These are phyloP conservation scores for Acronicta alni DNA, from an alignment of 2,888 invertebrate species.

Conservation along the genomic window DNA sequence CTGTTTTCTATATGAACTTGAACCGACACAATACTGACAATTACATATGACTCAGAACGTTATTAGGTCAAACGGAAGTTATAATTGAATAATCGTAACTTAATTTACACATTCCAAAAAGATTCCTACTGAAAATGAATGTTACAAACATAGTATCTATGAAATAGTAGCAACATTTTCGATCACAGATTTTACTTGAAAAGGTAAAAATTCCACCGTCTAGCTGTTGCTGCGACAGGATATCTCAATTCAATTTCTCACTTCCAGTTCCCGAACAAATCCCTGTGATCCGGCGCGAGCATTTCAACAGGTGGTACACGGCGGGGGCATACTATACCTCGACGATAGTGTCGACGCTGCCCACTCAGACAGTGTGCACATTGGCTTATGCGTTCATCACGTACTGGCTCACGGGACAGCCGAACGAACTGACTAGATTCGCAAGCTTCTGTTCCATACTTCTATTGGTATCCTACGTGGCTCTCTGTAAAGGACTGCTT, in stretches of 20 bases:
- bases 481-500: conserved; percentile 95
- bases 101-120: conserved; percentile 9
- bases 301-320: conserved; percentile 97
- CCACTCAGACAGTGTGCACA: conserved; percentile 94
- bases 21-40: conserved; percentile 16
- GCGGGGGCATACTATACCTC: conserved; percentile 95
- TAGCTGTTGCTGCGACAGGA: not conserved
- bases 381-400: conserved; percentile 93
- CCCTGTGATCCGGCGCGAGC: conserved; percentile 94
- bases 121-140: too few species aligned
- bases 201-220: not conserved
- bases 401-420: conserved; percentile 96
- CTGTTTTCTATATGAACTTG: conserved; percentile 20
- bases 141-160: too few species aligned
- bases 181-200: too few species aligned
- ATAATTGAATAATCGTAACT: conserved; percentile 24
- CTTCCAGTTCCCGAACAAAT: conserved; percentile 94
- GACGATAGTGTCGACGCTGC: conserved; percentile 94
- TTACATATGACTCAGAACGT: conserved; percentile 24
- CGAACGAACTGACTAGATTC: conserved; percentile 93
- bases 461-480: conserved; percentile 94
- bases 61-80: conserved; percentile 36
- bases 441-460: conserved; percentile 92
- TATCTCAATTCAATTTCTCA: conserved; percentile 13
- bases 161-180: too few species aligned